Evolutionary conservation across 2,797 vertebrate genomes (phyloP).

Genomic region (Falco berigora): DNA sequence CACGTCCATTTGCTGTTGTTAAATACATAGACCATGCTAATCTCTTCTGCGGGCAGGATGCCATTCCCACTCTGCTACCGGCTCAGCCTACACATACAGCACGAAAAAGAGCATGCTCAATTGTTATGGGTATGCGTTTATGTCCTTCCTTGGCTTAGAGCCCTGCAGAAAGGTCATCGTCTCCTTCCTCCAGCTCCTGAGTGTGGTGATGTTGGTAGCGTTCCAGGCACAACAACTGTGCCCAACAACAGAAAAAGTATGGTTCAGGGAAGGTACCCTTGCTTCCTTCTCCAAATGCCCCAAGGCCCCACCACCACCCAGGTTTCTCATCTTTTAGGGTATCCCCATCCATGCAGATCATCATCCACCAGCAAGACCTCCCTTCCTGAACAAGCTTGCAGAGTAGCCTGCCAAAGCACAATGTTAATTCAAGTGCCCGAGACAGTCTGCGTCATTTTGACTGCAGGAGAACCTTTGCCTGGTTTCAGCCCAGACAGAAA

Average conservation of each 20-base stretch:
- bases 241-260: background rate
- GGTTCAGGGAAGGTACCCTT: background rate
- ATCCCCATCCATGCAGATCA: background rate
- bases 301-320: background rate
- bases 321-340: background rate
- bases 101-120: fast-evolving
- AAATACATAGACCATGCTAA: background rate
- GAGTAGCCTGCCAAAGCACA: background rate
- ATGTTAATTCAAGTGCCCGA: background rate
- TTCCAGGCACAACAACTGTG: background rate
- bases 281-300: background rate
- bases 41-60: background rate
- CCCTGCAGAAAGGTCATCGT: background rate
- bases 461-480: background rate
- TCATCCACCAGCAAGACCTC: background rate
- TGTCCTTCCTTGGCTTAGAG: background rate
- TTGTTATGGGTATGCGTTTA: background rate
- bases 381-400: background rate
- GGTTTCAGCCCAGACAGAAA: background rate
- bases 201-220: fast-evolving
- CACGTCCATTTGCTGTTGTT: background rate
- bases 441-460: too few species aligned
- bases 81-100: background rate
- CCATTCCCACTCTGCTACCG: background rate
- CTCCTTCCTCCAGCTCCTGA: background rate